Conservation (phyloP, 1,140 invertebrate genomes). For the Aphis gossypii region DNA sequence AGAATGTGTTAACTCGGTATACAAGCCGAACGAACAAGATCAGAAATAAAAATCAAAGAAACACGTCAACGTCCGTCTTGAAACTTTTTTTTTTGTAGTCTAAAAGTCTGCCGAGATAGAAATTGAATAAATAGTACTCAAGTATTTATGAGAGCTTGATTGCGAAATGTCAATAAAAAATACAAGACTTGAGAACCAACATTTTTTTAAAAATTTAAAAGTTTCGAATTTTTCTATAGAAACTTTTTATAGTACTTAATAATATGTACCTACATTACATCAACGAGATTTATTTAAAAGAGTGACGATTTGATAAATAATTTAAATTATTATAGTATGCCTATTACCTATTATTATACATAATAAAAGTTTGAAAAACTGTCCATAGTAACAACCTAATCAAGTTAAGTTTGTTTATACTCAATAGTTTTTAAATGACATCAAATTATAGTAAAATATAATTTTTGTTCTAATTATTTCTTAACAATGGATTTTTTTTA, state of each 20-base stretch:
- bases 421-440: neutral
- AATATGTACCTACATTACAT: neutral
- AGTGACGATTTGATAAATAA: neutral
- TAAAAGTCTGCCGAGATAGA: neutral
- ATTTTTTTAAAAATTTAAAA: neutral
- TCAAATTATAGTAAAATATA: neutral
- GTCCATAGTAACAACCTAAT: neutral
- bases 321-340: neutral
- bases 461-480: neutral
- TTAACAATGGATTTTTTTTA: neutral
- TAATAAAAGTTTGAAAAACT: neutral
- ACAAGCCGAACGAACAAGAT: neutral
- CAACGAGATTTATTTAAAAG: neutral
- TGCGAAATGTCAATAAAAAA: neutral
- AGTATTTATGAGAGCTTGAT: neutral
- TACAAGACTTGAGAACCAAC: neutral
- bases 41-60: neutral
- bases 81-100: neutral
- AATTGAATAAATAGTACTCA: neutral
- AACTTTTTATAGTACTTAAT: neutral
- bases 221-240: neutral
- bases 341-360: neutral
- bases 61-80: neutral
- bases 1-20: conserved; percentile 6
- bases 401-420: neutral